Conservation (phyloP, 2,113 vertebrate genomes). For the Campylomormyrus tamandua region DNA sequence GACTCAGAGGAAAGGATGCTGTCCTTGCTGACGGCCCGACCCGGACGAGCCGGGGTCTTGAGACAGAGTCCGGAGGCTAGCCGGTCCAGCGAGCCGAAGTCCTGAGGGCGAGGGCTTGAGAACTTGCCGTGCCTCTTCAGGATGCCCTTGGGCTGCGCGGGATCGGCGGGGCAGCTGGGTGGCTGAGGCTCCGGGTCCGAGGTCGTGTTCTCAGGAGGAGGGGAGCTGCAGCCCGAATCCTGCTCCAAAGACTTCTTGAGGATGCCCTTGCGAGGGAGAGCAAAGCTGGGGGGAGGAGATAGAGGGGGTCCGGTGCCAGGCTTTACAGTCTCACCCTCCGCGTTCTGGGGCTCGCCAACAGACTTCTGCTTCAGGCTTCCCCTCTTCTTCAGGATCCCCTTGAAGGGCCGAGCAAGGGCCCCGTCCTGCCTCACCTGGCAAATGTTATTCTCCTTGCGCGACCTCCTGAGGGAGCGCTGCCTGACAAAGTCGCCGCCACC, state of each 20-base stretch:
- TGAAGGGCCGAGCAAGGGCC: conserved; percentile 58
- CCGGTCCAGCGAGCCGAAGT: conserved; percentile 64
- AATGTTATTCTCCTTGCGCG: conserved; percentile 84
- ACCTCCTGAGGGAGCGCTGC: conserved; percentile 86
- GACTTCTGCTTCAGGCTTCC: conserved; percentile 59
- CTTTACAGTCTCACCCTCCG: conserved; percentile 32
- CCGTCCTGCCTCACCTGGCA: conserved; percentile 64
- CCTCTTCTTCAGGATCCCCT: conserved; percentile 84
- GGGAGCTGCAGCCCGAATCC: conserved; percentile 77
- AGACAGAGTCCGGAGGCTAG: conserved; percentile 48
- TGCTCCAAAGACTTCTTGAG: conserved; percentile 76
- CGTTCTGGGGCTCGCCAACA: background rate
- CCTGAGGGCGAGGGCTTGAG: conserved; percentile 55
- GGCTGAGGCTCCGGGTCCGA: conserved; percentile 38
- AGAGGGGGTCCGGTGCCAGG: conserved; percentile 1
- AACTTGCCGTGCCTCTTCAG: conserved; percentile 81
- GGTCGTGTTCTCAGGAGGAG: conserved; percentile 73
- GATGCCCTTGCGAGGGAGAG: conserved; percentile 80
- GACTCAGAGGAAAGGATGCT: conserved; percentile 94
- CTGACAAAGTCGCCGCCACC: conserved; percentile 54
- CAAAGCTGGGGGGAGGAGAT: background rate
- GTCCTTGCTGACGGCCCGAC: conserved; percentile 77
- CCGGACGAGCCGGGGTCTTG: conserved; percentile 41
- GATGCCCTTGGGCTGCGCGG: conserved; percentile 70
- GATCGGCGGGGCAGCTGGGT: conserved; percentile 38